Percentiles rank a stretch among this genome's conserved stretches.
phyloP scores from a whole-genome alignment of 1,140 invertebrate genomes.

The Frieseomelitta varia region DNA sequence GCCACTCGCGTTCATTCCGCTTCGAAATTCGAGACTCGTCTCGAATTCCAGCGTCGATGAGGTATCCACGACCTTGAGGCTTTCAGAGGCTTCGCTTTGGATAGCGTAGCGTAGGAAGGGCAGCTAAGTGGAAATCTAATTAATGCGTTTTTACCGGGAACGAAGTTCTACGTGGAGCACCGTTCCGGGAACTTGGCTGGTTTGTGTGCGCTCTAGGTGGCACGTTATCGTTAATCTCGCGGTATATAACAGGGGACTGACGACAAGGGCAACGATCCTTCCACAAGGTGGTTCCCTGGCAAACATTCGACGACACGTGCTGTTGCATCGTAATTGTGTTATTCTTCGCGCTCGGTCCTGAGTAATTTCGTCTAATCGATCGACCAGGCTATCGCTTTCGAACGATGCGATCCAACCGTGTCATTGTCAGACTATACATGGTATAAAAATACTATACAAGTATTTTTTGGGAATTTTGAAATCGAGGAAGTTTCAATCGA shows the following conservation, averaged over 20 bases:
- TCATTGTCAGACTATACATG: no score
- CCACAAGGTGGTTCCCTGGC: background rate
- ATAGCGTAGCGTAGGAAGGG: conserved; percentile 29
- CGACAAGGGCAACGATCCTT: conserved; percentile 3
- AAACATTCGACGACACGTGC: conserved; percentile 12
- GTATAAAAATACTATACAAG: no score
- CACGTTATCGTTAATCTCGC: conserved; percentile 39
- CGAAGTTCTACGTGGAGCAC: conserved; percentile 41
- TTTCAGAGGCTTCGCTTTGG: conserved; percentile 45
- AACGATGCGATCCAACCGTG: background rate
- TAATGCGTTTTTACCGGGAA: conserved; percentile 54
- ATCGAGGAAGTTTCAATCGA: no score
- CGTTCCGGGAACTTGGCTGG: conserved; percentile 35
- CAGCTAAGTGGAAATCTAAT: conserved; percentile 53
- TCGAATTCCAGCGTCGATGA: conserved; percentile 58
- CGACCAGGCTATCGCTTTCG: background rate
- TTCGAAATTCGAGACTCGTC: conserved; percentile 59
- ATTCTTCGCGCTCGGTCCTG: background rate
- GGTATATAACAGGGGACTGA: background rate
- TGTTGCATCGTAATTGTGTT: background rate
- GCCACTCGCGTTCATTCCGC: conserved; percentile 25
- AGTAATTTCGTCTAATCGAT: background rate
- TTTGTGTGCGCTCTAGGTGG: background rate
- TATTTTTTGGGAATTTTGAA: no score
- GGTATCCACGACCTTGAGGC: conserved; percentile 55